These are phyloP conservation scores for Rhadinocentrus ornatus DNA, from an alignment of 2,797 vertebrate species.

Conservation along the genomic window DNA sequence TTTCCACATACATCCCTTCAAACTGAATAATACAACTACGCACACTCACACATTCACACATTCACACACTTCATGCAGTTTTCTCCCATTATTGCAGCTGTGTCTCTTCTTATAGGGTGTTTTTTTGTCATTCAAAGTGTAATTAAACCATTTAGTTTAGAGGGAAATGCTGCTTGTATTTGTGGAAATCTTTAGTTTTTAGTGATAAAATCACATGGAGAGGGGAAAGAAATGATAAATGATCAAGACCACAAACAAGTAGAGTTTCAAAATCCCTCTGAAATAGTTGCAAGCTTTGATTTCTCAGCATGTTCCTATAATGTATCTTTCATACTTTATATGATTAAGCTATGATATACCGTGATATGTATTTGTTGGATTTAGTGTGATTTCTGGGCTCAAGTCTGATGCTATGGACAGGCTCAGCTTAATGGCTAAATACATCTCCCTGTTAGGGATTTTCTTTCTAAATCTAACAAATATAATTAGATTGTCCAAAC, in stretches of 20 bases:
- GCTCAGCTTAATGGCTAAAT: neutral
- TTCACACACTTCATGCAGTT: constrained; percentile 16
- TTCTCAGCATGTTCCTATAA: neutral
- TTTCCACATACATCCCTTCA: neutral
- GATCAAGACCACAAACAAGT: neutral
- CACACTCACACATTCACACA: constrained; percentile 25
- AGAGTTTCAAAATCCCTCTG: neutral
- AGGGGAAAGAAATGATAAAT: neutral
- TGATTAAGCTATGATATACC: neutral
- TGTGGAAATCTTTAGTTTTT: neutral
- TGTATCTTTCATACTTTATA: neutral
- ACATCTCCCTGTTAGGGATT: neutral
- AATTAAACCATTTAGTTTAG: neutral
- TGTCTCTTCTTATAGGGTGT: constrained; percentile 12
- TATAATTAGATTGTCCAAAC: neutral
- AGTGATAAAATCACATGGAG: neutral
- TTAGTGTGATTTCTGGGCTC: neutral
- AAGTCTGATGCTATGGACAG: neutral
- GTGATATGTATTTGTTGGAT: neutral
- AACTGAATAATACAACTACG: neutral
- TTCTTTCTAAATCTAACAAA: neutral
- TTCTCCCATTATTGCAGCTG: constrained; percentile 4
- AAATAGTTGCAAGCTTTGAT: neutral
- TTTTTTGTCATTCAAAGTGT: neutral
- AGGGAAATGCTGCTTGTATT: neutral